Conservation (phyloP, 2,797 vertebrate genomes). For the Brachyrhaphis roseni region DNA sequence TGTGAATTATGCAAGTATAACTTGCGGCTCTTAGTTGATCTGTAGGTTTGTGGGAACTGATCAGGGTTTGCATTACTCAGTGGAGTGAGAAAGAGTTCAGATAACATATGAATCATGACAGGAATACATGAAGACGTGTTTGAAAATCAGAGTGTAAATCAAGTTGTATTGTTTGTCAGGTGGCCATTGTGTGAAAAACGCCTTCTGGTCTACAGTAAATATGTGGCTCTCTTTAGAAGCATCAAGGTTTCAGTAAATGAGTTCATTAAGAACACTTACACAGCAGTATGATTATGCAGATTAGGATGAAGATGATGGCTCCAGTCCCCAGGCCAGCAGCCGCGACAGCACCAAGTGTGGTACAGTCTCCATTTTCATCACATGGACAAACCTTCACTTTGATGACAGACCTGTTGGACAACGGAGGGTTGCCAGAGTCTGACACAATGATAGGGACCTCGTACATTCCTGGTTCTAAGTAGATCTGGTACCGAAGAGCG, state of each 20-base stretch:
- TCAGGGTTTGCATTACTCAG: neutral
- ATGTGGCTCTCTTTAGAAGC: conserved; percentile 3
- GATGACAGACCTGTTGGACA: conserved; percentile 91
- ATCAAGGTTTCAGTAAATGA: neutral
- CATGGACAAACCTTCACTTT: conserved; percentile 96
- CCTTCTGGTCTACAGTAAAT: neutral
- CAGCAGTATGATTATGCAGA: conserved; percentile 92
- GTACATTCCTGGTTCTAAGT: conserved; percentile 91
- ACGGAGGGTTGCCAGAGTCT: conserved; percentile 92
- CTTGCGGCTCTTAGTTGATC: neutral
- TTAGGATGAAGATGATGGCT: conserved; percentile 92
- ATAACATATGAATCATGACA: neutral
- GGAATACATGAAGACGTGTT: neutral
- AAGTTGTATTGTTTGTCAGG: neutral
- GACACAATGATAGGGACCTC: conserved; percentile 91
- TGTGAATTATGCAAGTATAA: neutral
- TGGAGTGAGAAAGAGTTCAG: neutral
- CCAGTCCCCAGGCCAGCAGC: conserved; percentile 91
- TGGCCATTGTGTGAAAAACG: neutral
- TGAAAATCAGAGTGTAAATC: neutral
- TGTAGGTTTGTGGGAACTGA: neutral
- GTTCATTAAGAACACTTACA: conserved; percentile 80
- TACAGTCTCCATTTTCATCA: conserved; percentile 92
- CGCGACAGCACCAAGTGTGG: conserved; percentile 87
- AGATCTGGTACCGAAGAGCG: conserved; percentile 84